Evolutionary conservation across 2,797 vertebrate species (phyloP).

Genomic region (Dryobates pubescens): DNA sequence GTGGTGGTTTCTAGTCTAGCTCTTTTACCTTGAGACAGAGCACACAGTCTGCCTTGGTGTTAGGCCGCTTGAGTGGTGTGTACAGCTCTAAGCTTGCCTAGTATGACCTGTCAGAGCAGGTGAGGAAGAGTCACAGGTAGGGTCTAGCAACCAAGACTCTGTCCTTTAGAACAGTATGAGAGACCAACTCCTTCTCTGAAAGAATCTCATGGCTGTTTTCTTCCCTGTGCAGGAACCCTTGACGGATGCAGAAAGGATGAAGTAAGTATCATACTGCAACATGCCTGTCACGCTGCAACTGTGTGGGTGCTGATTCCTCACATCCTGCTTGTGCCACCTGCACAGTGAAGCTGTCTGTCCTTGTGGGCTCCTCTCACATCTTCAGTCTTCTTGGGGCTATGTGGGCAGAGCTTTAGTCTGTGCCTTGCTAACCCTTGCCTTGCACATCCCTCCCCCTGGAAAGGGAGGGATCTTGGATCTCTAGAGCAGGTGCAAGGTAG

Average conservation of each 20-base stretch:
- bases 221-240: constrained; percentile 84
- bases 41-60: neutral
- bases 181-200: neutral
- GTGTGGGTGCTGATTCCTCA: constrained; percentile 17
- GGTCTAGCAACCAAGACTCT: neutral
- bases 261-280: constrained; percentile 81
- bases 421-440: neutral
- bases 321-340: neutral
- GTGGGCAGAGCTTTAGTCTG: constrained; percentile 12
- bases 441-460: neutral
- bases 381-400: neutral
- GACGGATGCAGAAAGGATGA: constrained; percentile 91
- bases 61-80: neutral
- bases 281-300: neutral
- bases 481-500: neutral
- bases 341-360: neutral
- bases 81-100: neutral
- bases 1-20: neutral
- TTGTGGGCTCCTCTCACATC: neutral
- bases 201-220: constrained; percentile 63
- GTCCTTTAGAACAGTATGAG: neutral
- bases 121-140: neutral
- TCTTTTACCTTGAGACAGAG: neutral
- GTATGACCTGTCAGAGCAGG: neutral
- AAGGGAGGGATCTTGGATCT: neutral